Percentiles rank a stretch among this genome's conserved stretches.
phyloP scores from a whole-genome alignment of 2,888 invertebrate genomes.

The Oegoconia quadripuncta region DNA sequence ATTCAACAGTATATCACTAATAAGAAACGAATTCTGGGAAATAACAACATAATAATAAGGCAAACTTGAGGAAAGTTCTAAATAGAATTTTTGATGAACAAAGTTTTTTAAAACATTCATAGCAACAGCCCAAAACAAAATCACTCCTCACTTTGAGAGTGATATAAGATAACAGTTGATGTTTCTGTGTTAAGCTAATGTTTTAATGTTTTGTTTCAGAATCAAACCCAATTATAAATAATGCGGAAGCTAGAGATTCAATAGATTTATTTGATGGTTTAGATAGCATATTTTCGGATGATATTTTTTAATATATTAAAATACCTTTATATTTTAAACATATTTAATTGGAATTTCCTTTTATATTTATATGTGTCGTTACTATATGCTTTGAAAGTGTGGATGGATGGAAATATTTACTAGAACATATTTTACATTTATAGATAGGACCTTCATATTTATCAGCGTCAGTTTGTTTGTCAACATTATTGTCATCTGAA shows the following conservation, averaged over 20 bases:
- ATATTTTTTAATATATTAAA: slow-evolving; percentile 40
- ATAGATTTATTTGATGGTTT: slow-evolving; percentile 52
- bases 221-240: slow-evolving; percentile 23
- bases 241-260: slow-evolving; percentile 26
- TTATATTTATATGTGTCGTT: slow-evolving; percentile 48
- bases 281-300: slow-evolving; percentile 62
- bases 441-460: slow-evolving; percentile 22
- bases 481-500: too few species aligned
- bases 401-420: slow-evolving; percentile 50
- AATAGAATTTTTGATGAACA: too few species aligned
- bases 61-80: too few species aligned
- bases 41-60: too few species aligned
- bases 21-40: too few species aligned
- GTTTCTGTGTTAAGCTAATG: background rate
- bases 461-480: too few species aligned
- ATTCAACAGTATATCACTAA: too few species aligned
- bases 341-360: background rate
- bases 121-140: too few species aligned
- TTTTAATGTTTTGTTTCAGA: slow-evolving; percentile 42
- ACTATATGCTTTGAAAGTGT: slow-evolving; percentile 64
- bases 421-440: slow-evolving; percentile 63
- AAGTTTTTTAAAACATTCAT: too few species aligned
- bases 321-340: background rate
- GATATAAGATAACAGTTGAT: background rate
- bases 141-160: too few species aligned